phyloP scores from a whole-genome alignment of 2,113 vertebrate genomes.

The Leiothrix lutea region DNA sequence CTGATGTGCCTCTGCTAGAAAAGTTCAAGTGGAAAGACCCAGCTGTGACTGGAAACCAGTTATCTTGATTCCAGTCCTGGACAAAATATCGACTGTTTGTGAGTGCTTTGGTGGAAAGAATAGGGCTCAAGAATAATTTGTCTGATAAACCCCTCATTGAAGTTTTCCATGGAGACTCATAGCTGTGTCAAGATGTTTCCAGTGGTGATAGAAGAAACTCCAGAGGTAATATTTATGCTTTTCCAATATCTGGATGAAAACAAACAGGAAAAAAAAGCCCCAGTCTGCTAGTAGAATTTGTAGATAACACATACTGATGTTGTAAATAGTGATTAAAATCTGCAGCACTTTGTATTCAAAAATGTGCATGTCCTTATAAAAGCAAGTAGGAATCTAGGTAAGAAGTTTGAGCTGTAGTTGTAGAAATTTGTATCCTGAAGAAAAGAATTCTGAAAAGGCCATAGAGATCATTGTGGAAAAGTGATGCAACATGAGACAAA shows the following conservation, averaged over 20 bases:
- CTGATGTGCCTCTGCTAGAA: not conserved
- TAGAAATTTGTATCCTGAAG: not conserved
- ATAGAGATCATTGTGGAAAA: not conserved
- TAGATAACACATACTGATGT: not conserved
- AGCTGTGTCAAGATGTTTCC: not conserved
- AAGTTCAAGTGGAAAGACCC: not conserved
- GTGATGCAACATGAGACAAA: not conserved
- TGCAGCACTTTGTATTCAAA: not conserved
- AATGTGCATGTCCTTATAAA: not conserved
- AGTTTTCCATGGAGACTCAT: not conserved
- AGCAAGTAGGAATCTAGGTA: not conserved
- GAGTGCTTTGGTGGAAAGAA: not conserved
- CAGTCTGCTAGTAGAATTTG: not conserved
- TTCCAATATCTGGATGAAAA: not conserved
- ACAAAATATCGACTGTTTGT: not conserved
- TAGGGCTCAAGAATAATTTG: not conserved
- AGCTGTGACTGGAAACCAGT: not conserved
- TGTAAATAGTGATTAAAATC: not conserved
- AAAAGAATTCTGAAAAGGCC: not conserved
- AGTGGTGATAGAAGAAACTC: not conserved
- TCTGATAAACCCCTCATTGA: not conserved
- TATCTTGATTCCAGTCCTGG: not conserved
- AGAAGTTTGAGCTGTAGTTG: not conserved
- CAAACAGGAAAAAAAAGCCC: not conserved
- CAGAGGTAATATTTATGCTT: not conserved